Evolutionary conservation across 2,113 vertebrate genomes (phyloP), one percentile per base, ranked within the genome.

Genomic region (Cebidichthys violaceus): DNA sequence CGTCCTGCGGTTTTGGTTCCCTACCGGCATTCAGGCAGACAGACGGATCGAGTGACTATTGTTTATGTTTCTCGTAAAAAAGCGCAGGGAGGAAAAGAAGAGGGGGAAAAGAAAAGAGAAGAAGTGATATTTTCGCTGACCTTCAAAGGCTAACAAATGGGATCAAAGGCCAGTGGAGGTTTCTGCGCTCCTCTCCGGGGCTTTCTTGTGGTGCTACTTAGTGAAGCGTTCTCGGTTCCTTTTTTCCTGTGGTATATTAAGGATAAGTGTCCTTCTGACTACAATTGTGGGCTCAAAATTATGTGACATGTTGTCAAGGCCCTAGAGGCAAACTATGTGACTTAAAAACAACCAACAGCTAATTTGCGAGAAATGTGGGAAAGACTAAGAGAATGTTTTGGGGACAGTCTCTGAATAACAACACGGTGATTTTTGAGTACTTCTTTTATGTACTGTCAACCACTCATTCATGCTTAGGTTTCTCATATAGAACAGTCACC

Each of bases 31-130:
- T 87, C 79, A 69, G 73, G 83, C 85, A 86, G 79, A 90, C 89
- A 87, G 84, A 92, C 82, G 70, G 83, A 94, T 94, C 86, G 47
- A 89, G 84, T 94, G 89, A 91, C 92, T 91, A 86, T 94, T 93
- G 92, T 93, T 94, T 92, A 92, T 91, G 83, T 91, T 84, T 86
- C 92, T 93, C 65, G 78, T 92, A 82, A 92, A 93, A 90, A 91
- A 80, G 83, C 13, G 55, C 29, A 78, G 55, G 66, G 59, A 83
- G 79, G 68, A 89, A 85, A 89, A 85, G 54, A 84, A 22, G 31
- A 65, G 45, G 62, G 41, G 24, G 57, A 24, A n/a, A 74, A 76
- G 73, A 87, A 82, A 65, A 22, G 68, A 86, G 82, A 89, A 88
- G 52, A 89, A 92, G 89, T 90, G 88, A 93, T 93, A 86, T 93